phyloP scores from a whole-genome alignment of 2,797 vertebrate species.

The Aotus griseimembra region DNA sequence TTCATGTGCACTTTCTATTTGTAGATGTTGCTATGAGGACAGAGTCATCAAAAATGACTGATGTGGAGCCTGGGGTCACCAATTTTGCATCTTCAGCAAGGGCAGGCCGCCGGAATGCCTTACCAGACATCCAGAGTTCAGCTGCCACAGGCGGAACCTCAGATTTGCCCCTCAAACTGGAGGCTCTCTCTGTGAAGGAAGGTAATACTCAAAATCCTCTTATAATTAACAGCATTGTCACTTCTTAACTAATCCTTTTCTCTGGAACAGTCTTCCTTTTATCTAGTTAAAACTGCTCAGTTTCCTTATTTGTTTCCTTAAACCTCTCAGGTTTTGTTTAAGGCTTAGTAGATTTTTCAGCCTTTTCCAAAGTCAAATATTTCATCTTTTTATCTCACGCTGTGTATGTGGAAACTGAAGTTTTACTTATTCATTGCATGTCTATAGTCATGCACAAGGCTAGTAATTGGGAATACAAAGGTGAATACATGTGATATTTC shows the following conservation, averaged over 20 bases:
- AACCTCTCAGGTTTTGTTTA: background rate
- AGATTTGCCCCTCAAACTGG: slow-evolving; percentile 89
- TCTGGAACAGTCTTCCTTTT: background rate
- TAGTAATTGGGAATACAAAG: background rate
- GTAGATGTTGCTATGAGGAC: slow-evolving; percentile 91
- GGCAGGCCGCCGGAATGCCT: slow-evolving; percentile 91
- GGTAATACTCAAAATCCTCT: slow-evolving; percentile 81
- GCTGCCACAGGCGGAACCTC: slow-evolving; percentile 68
- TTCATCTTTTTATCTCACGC: background rate
- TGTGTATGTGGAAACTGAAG: background rate
- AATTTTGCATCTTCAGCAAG: slow-evolving; percentile 91
- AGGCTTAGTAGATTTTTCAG: background rate
- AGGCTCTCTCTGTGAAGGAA: slow-evolving; percentile 87
- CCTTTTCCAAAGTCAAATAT: background rate
- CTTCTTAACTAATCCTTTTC: background rate
- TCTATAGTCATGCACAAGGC: background rate
- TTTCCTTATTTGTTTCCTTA: background rate
- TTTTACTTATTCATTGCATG: background rate
- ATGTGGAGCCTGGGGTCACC: slow-evolving; percentile 90
- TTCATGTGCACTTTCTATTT: slow-evolving; percentile 43
- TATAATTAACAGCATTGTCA: background rate
- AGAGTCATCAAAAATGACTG: slow-evolving; percentile 90
- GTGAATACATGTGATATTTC: background rate
- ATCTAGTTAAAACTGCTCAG: background rate
- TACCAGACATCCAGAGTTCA: slow-evolving; percentile 90